phyloP scores from a whole-genome alignment of 2,888 invertebrate species.

The Lasioglossum calceatum region DNA sequence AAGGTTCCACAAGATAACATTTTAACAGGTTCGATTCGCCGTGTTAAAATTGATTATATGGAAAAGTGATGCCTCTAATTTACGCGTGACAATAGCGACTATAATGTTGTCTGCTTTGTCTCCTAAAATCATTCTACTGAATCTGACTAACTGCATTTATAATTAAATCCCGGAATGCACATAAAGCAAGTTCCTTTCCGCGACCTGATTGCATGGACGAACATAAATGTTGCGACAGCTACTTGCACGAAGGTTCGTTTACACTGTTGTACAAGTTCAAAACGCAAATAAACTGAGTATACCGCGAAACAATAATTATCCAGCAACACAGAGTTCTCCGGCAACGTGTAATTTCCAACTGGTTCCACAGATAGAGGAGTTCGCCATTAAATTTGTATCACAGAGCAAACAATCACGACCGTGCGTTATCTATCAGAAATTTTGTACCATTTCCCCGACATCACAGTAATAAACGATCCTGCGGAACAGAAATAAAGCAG shows the following conservation, averaged over 20 bases:
- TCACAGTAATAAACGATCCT: neutral
- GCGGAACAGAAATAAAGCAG: neutral
- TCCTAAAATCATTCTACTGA: neutral
- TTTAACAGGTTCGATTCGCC: neutral
- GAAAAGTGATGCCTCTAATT: neutral
- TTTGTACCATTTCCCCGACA: neutral
- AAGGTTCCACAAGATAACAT: neutral
- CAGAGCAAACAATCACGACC: conserved; percentile 2
- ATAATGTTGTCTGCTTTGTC: neutral
- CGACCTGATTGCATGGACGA: neutral
- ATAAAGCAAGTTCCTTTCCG: conserved; percentile 24
- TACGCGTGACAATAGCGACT: neutral
- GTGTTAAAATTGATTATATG: neutral
- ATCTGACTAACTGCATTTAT: neutral
- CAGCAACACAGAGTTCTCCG: conserved; percentile 22
- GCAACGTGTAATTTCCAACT: conserved; percentile 33
- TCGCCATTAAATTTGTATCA: conserved; percentile 15
- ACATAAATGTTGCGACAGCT: neutral
- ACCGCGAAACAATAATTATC: conserved; percentile 48
- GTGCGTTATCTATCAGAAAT: conserved; percentile 22
- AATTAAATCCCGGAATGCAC: conserved; percentile 22
- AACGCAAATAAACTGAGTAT: conserved; percentile 31
- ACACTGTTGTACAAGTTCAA: conserved; percentile 20
- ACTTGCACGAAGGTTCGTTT: conserved; percentile 3
- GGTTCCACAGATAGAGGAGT: neutral